phyloP scores from a whole-genome alignment of 2,888 invertebrate genomes.

The Lymantria monacha region DNA sequence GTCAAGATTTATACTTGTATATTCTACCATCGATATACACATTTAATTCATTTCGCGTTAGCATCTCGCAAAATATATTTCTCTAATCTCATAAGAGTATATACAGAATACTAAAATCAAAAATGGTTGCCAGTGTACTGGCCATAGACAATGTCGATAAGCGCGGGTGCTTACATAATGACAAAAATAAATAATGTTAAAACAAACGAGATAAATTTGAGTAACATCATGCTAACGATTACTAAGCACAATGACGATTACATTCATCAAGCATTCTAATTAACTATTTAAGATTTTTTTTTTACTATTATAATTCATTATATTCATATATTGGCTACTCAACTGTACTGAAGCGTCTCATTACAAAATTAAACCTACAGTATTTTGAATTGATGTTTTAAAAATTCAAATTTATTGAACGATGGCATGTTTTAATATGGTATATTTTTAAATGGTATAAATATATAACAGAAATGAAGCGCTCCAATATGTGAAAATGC shows the following conservation, averaged over 20 bases:
- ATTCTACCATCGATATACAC: conserved; percentile 26
- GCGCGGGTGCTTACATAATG: conserved; percentile 22
- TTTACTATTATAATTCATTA: conserved; percentile 62
- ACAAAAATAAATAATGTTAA: conserved; percentile 45
- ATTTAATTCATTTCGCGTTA: conserved; percentile 37
- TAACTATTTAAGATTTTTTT: conserved; percentile 59
- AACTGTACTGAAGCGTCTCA: conserved; percentile 74
- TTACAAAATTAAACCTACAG: conserved; percentile 53
- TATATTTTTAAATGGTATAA: conserved; percentile 22
- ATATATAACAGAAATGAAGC: conserved; percentile 33
- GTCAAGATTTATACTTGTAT: conserved; percentile 29
- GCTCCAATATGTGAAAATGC: conserved; percentile 65
- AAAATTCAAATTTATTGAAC: conserved; percentile 7
- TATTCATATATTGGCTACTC: conserved; percentile 71
- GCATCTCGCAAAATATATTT: conserved; percentile 46
- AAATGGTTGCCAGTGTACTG: conserved; percentile 29
- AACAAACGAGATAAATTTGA: conserved; percentile 61
- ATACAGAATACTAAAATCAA: conserved; percentile 42
- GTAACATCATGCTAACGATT: conserved; percentile 75
- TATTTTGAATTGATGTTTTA: conserved; percentile 16
- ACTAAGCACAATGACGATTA: conserved; percentile 81
- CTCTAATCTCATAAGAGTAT: conserved; percentile 54
- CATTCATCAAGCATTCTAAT: conserved; percentile 79
- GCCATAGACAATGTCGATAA: conserved; percentile 10
- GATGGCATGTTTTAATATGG: conserved; percentile 23